Evolutionary conservation across 2,797 vertebrate genomes (phyloP).

Genomic region (Coregonus suidteri): DNA sequence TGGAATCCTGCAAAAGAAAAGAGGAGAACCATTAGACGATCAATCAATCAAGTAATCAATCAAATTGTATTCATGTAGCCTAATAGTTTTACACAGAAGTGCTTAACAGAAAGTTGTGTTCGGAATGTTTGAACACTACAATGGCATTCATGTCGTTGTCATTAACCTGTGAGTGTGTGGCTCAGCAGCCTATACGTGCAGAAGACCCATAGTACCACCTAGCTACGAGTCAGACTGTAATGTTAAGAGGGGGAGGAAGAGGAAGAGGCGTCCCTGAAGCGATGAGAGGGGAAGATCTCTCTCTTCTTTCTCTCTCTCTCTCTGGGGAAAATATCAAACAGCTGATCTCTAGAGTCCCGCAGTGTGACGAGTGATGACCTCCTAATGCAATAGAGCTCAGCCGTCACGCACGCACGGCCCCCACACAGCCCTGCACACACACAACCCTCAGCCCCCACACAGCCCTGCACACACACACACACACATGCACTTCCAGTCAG

Average conservation of each 20-base stretch:
- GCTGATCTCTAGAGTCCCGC: background rate
- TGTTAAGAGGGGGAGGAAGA: background rate
- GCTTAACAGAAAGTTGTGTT: too few species aligned
- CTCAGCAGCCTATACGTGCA: too few species aligned
- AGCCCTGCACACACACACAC: constrained; percentile 7
- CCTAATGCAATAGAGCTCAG: constrained; percentile 3
- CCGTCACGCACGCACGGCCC: background rate
- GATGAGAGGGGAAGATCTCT: background rate
- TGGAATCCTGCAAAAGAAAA: constrained; percentile 85
- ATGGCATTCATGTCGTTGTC: too few species aligned
- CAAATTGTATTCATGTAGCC: too few species aligned
- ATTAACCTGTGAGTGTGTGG: too few species aligned
- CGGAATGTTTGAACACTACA: too few species aligned
- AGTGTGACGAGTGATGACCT: background rate
- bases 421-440: background rate
- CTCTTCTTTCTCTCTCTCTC: background rate
- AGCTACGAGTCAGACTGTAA: too few species aligned
- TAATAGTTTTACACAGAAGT: too few species aligned
- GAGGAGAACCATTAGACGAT: background rate
- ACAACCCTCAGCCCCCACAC: background rate
- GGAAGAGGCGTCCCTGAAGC: background rate
- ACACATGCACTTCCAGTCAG: too few species aligned
- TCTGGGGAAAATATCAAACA: background rate
- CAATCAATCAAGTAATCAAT: background rate
- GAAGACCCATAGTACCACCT: too few species aligned